Conservation (phyloP, 2,888 invertebrate species). For the Latrodectus hesperus region DNA sequence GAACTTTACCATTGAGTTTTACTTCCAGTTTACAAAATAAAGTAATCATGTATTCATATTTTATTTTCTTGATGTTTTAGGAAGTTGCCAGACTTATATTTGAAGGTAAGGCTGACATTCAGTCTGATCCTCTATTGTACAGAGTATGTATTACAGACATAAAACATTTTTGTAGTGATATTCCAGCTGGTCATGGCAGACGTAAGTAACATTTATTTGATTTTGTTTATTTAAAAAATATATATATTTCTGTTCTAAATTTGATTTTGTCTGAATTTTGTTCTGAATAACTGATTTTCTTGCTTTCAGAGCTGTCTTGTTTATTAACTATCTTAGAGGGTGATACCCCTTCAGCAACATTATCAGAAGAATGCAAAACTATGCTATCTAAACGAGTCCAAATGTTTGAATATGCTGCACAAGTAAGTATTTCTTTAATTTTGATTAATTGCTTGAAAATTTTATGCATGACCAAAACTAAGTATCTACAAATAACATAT, state of each 20-base stretch:
- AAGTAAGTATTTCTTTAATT: slow-evolving; percentile 72
- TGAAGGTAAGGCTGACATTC: slow-evolving; percentile 90
- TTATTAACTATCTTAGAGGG: slow-evolving; percentile 77
- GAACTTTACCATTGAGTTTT: background rate
- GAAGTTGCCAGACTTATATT: slow-evolving; percentile 93
- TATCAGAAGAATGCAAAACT: slow-evolving; percentile 85
- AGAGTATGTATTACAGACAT: slow-evolving; percentile 89
- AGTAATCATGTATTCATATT: background rate
- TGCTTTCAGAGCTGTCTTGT: slow-evolving; percentile 75
- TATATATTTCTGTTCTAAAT: too few relatives aligned
- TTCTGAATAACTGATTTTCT: background rate
- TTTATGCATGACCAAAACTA: too few relatives aligned
- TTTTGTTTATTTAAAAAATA: background rate
- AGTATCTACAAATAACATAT: too few relatives aligned
- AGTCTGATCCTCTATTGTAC: slow-evolving; percentile 93
- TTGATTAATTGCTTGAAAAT: too few relatives aligned
- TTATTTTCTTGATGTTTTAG: slow-evolving; percentile 72
- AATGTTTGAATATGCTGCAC: slow-evolving; percentile 91
- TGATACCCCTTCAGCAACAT: slow-evolving; percentile 81
- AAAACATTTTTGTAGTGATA: slow-evolving; percentile 75
- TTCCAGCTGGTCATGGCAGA: slow-evolving; percentile 91
- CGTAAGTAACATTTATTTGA: slow-evolving; percentile 79
- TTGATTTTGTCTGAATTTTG: background rate
- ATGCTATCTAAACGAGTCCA: slow-evolving; percentile 88
- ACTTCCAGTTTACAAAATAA: background rate